These are phyloP conservation scores for Drosophila emarginata DNA, from an alignment of 2,888 invertebrate species.

Conservation along the genomic window DNA sequence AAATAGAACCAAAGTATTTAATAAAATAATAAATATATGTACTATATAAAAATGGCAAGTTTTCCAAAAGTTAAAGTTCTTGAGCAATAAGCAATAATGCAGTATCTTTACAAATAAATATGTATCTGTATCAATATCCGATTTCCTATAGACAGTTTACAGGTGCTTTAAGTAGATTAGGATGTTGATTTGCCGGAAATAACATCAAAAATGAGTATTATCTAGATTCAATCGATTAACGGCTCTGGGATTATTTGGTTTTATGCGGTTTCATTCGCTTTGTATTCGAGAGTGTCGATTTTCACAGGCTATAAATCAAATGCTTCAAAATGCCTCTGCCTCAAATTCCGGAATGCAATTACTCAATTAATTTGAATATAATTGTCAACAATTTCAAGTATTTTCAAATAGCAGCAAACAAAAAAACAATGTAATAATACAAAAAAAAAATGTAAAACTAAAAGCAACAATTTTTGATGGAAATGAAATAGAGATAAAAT, in stretches of 20 bases:
- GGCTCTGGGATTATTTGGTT: conserved; percentile 34
- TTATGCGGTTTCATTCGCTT: conserved; percentile 28
- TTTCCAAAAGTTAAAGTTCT: no score
- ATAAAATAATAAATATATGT: no score
- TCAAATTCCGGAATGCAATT: conserved; percentile 60
- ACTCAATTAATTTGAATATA: conserved; percentile 79
- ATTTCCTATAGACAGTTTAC: no score
- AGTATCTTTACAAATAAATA: no score
- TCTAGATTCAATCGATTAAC: conserved; percentile 12
- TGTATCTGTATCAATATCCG: no score
- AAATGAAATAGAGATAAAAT: conserved; percentile 70
- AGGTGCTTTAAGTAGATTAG: conserved; percentile 19
- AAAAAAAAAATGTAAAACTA: conserved; percentile 45
- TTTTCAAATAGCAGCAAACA: conserved; percentile 58
- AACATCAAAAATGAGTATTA: conserved; percentile 23
- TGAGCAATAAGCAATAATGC: no score
- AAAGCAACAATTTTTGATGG: conserved; percentile 73
- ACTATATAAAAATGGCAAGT: no score
- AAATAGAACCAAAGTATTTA: no score
- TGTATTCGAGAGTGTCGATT: conserved; percentile 50
- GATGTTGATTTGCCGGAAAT: conserved; percentile 19
- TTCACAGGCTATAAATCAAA: conserved; percentile 72
- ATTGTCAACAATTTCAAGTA: conserved; percentile 78
- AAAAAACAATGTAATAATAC: conserved; percentile 47
- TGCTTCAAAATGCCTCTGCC: conserved; percentile 48